Percentiles rank a stretch among this genome's conserved stretches.
Evolutionary conservation across 2,113 vertebrate species (phyloP).

Genomic region (Menura novaehollandiae): DNA sequence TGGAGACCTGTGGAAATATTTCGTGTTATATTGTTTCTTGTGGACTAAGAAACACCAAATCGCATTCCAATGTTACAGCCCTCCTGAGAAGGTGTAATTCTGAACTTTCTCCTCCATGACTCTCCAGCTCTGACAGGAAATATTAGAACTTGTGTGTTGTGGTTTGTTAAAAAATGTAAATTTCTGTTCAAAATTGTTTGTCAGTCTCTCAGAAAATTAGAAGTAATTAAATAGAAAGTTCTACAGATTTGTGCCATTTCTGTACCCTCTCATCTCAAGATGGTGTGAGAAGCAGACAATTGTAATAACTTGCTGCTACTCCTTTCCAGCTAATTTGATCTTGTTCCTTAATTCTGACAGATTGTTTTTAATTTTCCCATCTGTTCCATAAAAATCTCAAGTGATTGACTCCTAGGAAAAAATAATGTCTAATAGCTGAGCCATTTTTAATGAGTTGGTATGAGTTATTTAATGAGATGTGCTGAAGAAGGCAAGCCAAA

Average conservation of each 20-base stretch:
- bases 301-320: conserved; percentile 67
- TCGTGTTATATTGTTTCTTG: not conserved
- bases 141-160: not conserved
- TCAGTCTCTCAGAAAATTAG: conserved; percentile 38
- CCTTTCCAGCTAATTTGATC: conserved; percentile 71
- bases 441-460: conserved; percentile 62
- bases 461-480: conserved; percentile 43
- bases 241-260: conserved; percentile 52
- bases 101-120: not conserved
- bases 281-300: conserved; percentile 68
- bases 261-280: conserved; percentile 63
- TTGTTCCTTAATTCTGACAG: conserved; percentile 71
- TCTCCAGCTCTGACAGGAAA: not conserved
- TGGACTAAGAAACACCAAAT: not conserved
- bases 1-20: not conserved
- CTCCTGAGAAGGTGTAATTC: not conserved
- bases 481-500: conserved; percentile 35
- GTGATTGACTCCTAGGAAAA: conserved; percentile 55
- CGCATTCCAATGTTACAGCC: not conserved
- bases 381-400: conserved; percentile 66
- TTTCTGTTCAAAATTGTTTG: conserved; percentile 28
- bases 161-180: conserved; percentile 37
- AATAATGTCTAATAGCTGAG: conserved; percentile 63
- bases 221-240: conserved; percentile 60
- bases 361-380: conserved; percentile 72